Conservation (phyloP, 2,888 invertebrate genomes). For the Trichacis sp. region DNA sequence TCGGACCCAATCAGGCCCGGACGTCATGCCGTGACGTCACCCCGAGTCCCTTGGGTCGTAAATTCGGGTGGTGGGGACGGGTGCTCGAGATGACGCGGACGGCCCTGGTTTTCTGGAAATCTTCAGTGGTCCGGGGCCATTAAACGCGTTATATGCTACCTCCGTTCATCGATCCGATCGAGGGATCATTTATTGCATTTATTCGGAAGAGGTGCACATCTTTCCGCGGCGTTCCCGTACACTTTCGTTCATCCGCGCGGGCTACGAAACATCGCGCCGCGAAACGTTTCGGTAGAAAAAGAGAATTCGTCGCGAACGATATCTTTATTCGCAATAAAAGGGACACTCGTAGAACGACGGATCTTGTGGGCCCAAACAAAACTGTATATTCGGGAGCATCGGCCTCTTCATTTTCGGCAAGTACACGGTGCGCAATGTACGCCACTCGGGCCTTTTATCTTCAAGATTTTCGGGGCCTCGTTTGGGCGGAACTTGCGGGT, state of each 20-base stretch:
- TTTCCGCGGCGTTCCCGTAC: neutral
- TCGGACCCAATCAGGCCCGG: too few relatives aligned
- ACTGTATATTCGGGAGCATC: slow-evolving; percentile 33
- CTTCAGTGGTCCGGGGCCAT: slow-evolving; percentile 54
- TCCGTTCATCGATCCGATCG: slow-evolving; percentile 28
- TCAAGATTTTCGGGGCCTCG: too few relatives aligned
- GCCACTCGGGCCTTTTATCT: too few relatives aligned
- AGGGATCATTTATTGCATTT: slow-evolving; percentile 51
- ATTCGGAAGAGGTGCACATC: slow-evolving; percentile 46
- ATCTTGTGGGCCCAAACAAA: slow-evolving; percentile 25
- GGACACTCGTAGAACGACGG: slow-evolving; percentile 24
- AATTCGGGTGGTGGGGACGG: slow-evolving; percentile 10
- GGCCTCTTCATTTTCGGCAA: slow-evolving; percentile 38
- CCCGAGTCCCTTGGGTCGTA: neutral
- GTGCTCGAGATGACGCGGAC: slow-evolving; percentile 27
- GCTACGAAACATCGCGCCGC: too few relatives aligned
- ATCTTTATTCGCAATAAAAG: too few relatives aligned
- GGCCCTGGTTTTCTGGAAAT: slow-evolving; percentile 65
- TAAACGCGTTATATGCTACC: too few relatives aligned
- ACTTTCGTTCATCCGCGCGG: too few relatives aligned
- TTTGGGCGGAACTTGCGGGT: too few relatives aligned
- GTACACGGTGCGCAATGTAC: slow-evolving; percentile 14
- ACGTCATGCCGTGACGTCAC: too few relatives aligned
- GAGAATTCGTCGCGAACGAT: too few relatives aligned
- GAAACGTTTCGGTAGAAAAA: too few relatives aligned